Conservation (phyloP, 2,888 invertebrate species). For the Habrosyne pyritoides region DNA sequence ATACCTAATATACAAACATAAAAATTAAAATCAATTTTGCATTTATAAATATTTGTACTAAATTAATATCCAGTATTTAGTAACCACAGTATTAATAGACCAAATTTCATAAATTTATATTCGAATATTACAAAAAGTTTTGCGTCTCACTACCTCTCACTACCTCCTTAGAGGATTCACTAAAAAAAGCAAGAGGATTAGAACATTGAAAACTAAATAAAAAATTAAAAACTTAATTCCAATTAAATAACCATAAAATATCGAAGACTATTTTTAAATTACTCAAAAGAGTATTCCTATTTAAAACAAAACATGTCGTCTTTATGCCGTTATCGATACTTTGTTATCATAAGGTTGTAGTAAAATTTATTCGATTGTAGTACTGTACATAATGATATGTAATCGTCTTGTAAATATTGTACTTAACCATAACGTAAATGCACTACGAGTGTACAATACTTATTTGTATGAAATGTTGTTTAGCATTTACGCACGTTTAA, state of each 20-base stretch:
- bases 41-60: too few relatives aligned
- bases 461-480: slow-evolving; percentile 2
- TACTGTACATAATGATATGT: slow-evolving; percentile 27
- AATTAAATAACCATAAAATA: not conserved
- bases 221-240: not conserved
- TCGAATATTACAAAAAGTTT: too few relatives aligned
- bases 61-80: too few relatives aligned
- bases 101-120: too few relatives aligned
- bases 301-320: not conserved
- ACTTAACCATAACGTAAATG: slow-evolving; percentile 32
- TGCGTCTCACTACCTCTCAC: too few relatives aligned
- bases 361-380: not conserved
- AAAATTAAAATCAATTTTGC: too few relatives aligned
- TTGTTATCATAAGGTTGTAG: not conserved
- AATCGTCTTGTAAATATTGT: slow-evolving; percentile 50
- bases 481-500: not conserved
- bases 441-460: slow-evolving; percentile 24
- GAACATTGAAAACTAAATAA: too few relatives aligned
- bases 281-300: not conserved
- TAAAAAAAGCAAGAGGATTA: too few relatives aligned
- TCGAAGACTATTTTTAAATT: not conserved
- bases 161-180: too few relatives aligned
- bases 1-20: too few relatives aligned
- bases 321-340: not conserved
- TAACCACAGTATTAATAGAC: too few relatives aligned